Percentiles rank a stretch among this genome's conserved stretches.
phyloP scores from a whole-genome alignment of 2,113 vertebrate species.

The Anguilla rostrata region DNA sequence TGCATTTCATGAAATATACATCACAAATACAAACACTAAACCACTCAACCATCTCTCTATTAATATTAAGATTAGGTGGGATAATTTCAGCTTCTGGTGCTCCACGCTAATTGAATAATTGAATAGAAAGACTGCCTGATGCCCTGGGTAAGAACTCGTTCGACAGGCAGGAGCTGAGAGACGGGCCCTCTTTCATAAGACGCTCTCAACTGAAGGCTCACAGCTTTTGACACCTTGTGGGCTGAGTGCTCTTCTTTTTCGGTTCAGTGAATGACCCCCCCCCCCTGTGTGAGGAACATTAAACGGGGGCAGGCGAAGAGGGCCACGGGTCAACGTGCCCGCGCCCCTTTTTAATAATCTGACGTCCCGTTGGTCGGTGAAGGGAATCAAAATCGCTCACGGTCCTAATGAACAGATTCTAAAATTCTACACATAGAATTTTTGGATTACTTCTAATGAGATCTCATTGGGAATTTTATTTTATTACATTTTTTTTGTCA shows the following conservation, averaged over 20 bases:
- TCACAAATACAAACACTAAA: constrained; percentile 9
- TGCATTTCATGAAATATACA: constrained; percentile 29
- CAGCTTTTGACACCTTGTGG: not conserved
- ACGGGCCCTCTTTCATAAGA: not conserved
- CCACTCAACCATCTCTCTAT: constrained; percentile 23
- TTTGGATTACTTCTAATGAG: too few relatives aligned
- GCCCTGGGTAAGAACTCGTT: not conserved
- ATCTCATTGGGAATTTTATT: too few relatives aligned
- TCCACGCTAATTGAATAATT: constrained; percentile 25
- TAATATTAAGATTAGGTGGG: constrained; percentile 25
- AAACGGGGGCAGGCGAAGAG: not conserved
- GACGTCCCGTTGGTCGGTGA: not conserved
- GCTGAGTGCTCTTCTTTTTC: not conserved
- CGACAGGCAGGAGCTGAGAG: not conserved
- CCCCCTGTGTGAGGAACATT: not conserved
- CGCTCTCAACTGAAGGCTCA: not conserved
- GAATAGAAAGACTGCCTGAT: constrained; percentile 9
- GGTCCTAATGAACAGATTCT: not conserved
- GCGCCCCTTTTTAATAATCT: not conserved
- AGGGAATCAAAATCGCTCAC: not conserved
- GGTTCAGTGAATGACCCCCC: not conserved
- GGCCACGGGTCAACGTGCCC: not conserved
- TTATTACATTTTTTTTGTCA: too few relatives aligned
- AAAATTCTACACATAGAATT: not conserved
- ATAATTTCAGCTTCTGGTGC: constrained; percentile 18